A percentile compares a stretch with the other conserved stretches of the same genome.
phyloP scores from a whole-genome alignment of 2,888 invertebrate species.

The Yponomeuta plumbellus region DNA sequence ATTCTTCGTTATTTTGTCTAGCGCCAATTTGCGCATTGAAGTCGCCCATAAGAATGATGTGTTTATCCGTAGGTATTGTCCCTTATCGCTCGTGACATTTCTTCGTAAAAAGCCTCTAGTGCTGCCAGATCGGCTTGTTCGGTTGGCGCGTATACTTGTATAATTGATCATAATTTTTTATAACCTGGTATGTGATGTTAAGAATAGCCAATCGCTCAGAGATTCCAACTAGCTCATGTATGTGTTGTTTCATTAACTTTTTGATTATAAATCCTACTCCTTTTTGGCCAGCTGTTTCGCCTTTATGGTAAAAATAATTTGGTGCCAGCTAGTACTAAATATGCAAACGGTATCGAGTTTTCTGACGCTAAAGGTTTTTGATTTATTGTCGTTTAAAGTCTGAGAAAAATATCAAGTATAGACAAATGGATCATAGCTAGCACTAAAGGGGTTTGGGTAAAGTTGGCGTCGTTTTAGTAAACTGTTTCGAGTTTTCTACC shows the following conservation, averaged over 20 bases:
- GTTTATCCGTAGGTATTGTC: slow-evolving; percentile 18
- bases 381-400: no score
- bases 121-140: slow-evolving; percentile 22
- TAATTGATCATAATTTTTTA: slow-evolving; percentile 20
- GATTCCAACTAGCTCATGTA: slow-evolving; percentile 23
- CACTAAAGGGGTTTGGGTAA: no score
- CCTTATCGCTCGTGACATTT: slow-evolving; percentile 17
- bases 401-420: no score
- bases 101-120: slow-evolving; percentile 21
- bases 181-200: slow-evolving; percentile 20
- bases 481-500: no score
- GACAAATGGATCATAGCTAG: no score
- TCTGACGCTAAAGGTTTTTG: no score
- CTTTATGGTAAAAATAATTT: no score
- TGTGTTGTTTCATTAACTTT: slow-evolving; percentile 20
- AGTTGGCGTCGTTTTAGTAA: no score
- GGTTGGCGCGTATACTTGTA: slow-evolving; percentile 27
- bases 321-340: no score
- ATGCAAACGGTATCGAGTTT: no score
- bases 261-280: slow-evolving; percentile 27
- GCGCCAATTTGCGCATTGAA: slow-evolving; percentile 24
- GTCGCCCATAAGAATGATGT: slow-evolving; percentile 25
- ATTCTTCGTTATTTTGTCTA: slow-evolving; percentile 17
- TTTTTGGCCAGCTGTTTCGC: slow-evolving; percentile 23
- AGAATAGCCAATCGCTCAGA: slow-evolving; percentile 26